phyloP scores from a whole-genome alignment of 2,888 invertebrate species.

The Tiliacea aurago region DNA sequence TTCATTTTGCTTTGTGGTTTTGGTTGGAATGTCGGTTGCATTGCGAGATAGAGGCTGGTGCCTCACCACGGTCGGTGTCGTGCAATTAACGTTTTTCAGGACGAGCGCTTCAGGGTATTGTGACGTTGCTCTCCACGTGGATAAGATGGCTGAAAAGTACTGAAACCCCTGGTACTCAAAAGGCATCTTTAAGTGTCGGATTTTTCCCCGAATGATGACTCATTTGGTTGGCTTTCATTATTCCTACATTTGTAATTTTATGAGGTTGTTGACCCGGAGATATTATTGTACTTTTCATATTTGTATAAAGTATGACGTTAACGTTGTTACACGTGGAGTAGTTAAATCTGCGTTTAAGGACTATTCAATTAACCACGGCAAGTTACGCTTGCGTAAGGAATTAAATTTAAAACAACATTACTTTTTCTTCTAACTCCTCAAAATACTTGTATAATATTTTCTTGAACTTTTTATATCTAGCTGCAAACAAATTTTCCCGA shows the following conservation, averaged over 20 bases:
- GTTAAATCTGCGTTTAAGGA: background rate
- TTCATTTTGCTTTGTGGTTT: constrained; percentile 61
- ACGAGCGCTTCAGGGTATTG: constrained; percentile 80
- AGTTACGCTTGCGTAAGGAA: constrained; percentile 26
- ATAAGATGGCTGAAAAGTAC: constrained; percentile 76
- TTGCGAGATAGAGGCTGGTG: constrained; percentile 70
- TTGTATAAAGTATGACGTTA: constrained; percentile 12
- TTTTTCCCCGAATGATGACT: constrained; percentile 68
- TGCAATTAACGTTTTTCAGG: constrained; percentile 88
- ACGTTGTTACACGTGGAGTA: background rate
- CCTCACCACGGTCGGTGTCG: constrained; percentile 76
- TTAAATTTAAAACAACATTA: constrained; percentile 6
- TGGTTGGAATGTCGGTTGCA: constrained; percentile 75
- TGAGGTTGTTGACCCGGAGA: constrained; percentile 39
- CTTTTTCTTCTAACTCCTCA: constrained; percentile 1
- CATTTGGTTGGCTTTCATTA: constrained; percentile 61
- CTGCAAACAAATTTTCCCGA: constrained; percentile 22
- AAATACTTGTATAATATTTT: background rate
- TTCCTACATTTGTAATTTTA: constrained; percentile 48
- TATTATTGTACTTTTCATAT: constrained; percentile 3
- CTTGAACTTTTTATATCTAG: constrained; percentile 11
- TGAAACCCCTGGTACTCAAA: constrained; percentile 75
- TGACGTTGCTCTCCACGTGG: constrained; percentile 80
- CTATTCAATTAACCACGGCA: constrained; percentile 5
- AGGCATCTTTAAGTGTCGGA: constrained; percentile 77